Percentiles rank a stretch among this genome's conserved stretches.
These are phyloP conservation scores for Eurystomus gularis DNA, from an alignment of 2,113 vertebrate genomes.

Conservation along the genomic window DNA sequence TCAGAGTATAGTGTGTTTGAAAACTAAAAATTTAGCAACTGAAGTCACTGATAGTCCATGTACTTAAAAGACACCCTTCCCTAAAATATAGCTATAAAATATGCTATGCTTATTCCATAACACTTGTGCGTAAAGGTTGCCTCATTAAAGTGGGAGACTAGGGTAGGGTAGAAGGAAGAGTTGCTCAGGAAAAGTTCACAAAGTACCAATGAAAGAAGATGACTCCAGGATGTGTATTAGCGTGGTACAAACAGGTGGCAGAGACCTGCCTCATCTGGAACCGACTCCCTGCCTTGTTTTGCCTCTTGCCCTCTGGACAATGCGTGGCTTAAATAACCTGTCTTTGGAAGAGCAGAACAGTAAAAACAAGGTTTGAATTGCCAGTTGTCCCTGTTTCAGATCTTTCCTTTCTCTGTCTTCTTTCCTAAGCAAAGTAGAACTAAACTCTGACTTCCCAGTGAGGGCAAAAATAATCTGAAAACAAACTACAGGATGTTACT, in stretches of 20 bases:
- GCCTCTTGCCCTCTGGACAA: neutral
- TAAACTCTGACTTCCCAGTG: neutral
- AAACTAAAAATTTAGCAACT: neutral
- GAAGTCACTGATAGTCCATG: neutral
- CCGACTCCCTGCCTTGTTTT: neutral
- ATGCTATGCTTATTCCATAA: neutral
- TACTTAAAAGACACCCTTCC: neutral
- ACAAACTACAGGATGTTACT: neutral
- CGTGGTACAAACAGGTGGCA: neutral
- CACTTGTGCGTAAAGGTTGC: neutral
- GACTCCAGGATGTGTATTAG: neutral
- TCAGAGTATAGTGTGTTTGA: neutral
- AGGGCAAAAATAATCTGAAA: neutral
- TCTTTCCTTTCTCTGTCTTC: neutral
- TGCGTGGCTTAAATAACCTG: neutral
- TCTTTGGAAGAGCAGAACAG: neutral
- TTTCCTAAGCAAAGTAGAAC: neutral
- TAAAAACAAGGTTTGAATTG: neutral
- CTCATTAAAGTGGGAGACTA: neutral
- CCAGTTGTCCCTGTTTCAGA: neutral
- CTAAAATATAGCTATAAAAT: constrained; percentile 29
- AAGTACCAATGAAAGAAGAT: neutral
- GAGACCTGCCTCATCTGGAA: neutral
- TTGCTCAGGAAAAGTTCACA: too few relatives aligned
- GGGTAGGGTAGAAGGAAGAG: neutral